Evolutionary conservation across 2,797 vertebrate species (phyloP).

Genomic region (Erethizon dorsatum): DNA sequence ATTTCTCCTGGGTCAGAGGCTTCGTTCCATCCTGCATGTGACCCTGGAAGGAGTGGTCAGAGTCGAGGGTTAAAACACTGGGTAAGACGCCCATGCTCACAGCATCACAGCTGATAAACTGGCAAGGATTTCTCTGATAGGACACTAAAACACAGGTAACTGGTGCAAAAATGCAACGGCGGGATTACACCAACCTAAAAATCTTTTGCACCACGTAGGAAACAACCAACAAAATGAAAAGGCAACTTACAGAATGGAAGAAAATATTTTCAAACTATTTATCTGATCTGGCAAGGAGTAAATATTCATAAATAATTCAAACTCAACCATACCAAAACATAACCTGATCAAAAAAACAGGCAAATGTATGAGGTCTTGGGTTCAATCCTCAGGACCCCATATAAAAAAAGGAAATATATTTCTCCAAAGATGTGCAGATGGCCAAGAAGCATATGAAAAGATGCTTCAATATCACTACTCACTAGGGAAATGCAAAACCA

Average conservation of each 20-base stretch:
- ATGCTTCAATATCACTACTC: not conserved
- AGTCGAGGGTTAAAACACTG: not conserved
- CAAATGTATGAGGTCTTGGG: not conserved
- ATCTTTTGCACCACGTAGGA: not conserved
- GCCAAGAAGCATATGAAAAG: not conserved
- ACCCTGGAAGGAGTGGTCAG: not conserved
- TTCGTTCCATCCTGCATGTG: not conserved
- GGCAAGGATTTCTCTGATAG: not conserved
- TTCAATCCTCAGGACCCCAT: not conserved
- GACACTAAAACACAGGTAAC: not conserved
- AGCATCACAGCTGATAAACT: not conserved
- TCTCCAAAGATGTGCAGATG: not conserved
- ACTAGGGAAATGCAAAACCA: not conserved
- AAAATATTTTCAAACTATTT: not conserved
- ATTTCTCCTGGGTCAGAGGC: not conserved
- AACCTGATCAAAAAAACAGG: not conserved
- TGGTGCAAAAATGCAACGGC: not conserved
- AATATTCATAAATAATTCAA: not conserved
- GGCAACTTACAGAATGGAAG: not conserved
- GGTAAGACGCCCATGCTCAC: not conserved
- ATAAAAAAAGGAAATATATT: not conserved
- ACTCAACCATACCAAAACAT: not conserved
- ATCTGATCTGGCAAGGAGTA: not conserved
- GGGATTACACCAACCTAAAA: not conserved
- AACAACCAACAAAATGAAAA: constrained; percentile 1